Conservation (phyloP, 2,888 invertebrate genomes). For the Macrosiphum euphorbiae region DNA sequence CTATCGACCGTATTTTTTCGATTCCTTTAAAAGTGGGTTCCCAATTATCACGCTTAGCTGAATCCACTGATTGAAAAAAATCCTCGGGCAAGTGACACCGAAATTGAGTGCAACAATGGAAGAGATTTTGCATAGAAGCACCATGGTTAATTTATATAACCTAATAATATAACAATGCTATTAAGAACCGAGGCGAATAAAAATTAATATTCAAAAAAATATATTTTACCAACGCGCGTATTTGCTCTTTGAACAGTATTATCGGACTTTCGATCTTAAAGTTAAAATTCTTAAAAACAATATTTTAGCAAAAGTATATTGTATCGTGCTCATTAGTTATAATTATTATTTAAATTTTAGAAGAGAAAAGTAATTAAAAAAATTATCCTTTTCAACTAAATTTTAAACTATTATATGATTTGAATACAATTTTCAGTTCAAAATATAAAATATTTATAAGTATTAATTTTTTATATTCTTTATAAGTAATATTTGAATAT, state of each 20-base stretch:
- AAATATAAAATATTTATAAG: not conserved
- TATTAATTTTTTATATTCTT: too few relatives aligned
- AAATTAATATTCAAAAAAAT: not conserved
- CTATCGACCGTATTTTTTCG: not conserved
- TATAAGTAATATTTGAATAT: not conserved
- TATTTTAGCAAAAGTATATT: not conserved
- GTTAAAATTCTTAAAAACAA: not conserved
- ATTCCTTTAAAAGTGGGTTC: not conserved
- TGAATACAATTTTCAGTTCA: not conserved
- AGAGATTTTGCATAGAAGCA: not conserved
- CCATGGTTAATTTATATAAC: not conserved
- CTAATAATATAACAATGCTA: not conserved
- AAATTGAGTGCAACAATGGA: not conserved
- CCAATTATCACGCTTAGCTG: not conserved
- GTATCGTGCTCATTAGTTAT: not conserved
- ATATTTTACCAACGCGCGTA: not conserved
- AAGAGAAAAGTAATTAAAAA: not conserved
- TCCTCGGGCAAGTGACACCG: not conserved
- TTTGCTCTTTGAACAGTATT: not conserved
- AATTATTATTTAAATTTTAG: not conserved
- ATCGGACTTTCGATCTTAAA: not conserved
- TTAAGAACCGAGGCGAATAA: not conserved
- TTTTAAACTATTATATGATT: not conserved
- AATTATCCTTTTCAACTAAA: not conserved
- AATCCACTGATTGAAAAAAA: not conserved